Evolutionary conservation across 2,888 invertebrate genomes (phyloP).

Genomic region (Sycophila texana): DNA sequence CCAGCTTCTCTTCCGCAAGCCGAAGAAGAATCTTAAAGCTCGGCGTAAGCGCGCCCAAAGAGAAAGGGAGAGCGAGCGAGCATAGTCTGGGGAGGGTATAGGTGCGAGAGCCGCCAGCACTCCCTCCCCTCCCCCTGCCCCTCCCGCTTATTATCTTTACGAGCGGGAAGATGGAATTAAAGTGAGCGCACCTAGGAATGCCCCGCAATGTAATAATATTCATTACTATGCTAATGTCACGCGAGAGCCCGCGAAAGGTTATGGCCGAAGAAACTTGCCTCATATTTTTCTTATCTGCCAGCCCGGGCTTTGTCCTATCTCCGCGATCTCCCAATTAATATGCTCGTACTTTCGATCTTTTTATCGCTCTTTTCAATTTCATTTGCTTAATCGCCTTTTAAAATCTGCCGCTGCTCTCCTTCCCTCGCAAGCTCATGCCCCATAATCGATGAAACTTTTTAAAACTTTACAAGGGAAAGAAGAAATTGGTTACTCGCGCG

Average conservation of each 20-base stretch:
- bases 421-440: neutral
- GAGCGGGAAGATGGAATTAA: constrained; percentile 76
- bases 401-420: neutral
- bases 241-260: constrained; percentile 66
- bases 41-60: neutral
- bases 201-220: constrained; percentile 75
- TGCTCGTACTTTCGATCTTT: too few relatives aligned
- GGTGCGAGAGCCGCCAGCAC: constrained; percentile 42
- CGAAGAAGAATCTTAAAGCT: constrained; percentile 55
- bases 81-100: constrained; percentile 52
- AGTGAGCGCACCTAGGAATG: constrained; percentile 70
- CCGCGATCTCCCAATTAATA: neutral
- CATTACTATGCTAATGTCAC: constrained; percentile 76
- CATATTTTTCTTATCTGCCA: constrained; percentile 70
- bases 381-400: too few relatives aligned
- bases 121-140: constrained; percentile 55
- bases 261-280: constrained; percentile 71
- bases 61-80: constrained; percentile 21
- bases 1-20: constrained; percentile 17
- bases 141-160: constrained; percentile 75
- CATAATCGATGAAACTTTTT: too few relatives aligned
- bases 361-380: too few relatives aligned
- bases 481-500: neutral
- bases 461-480: neutral
- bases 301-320: neutral